Conservation (phyloP, 2,888 invertebrate species). For the Zootermopsis nevadensis region DNA sequence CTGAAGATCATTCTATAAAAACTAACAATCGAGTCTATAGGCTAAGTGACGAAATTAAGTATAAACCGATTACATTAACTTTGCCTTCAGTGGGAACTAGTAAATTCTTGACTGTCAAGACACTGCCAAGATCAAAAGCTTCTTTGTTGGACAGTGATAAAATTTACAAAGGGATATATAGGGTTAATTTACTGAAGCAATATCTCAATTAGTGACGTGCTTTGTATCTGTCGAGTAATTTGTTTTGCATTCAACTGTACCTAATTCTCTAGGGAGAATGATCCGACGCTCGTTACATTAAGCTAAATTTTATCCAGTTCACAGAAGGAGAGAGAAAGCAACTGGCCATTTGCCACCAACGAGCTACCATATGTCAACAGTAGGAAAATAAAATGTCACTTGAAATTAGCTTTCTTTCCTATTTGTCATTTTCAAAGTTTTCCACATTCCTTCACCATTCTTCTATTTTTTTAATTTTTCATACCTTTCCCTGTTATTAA, state of each 20-base stretch:
- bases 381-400: slow-evolving; percentile 21
- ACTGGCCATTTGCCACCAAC: slow-evolving; percentile 21
- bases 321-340: not conserved
- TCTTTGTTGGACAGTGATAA: not conserved
- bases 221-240: not conserved
- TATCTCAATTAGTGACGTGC: not conserved
- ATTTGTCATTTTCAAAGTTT: slow-evolving; percentile 30
- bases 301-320: slow-evolving; percentile 3
- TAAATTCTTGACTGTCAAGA: not conserved
- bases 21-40: too few species aligned
- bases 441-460: slow-evolving; percentile 1
- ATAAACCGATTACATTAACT: too few species aligned
- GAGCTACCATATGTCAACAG: slow-evolving; percentile 15
- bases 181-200: not conserved
- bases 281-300: slow-evolving; percentile 3
- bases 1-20: too few species aligned
- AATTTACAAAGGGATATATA: not conserved
- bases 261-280: not conserved
- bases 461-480: not conserved
- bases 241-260: slow-evolving; percentile 29
- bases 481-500: slow-evolving; percentile 2
- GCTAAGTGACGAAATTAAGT: too few species aligned
- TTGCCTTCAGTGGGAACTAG: too few species aligned
- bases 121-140: not conserved
- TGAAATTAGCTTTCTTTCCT: slow-evolving; percentile 16